Evolutionary conservation across 92 coral and sea anemone genomes (phyloP), one percentile per base, ranked within the genome.

Genomic region (Zoanthus sociatus): DNA sequence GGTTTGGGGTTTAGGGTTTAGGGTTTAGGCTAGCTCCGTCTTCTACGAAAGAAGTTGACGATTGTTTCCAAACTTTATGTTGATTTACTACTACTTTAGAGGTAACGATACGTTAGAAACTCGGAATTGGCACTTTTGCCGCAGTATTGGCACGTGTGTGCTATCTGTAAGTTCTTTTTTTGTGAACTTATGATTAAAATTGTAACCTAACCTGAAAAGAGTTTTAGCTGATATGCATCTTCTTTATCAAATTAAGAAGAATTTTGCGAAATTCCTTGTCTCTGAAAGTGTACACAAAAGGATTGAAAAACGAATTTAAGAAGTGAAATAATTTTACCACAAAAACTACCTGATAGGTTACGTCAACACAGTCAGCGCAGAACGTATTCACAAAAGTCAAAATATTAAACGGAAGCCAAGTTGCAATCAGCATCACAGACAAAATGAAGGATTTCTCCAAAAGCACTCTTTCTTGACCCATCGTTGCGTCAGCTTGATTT

Each of bases 371-470:
- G 44, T 81, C 51, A 7, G 8, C 10, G 20, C 85, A 81, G 13
- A 81, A 81, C 31, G 5, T 81, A 45, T 21, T 17, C 33, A 81
- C 85, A 46, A 81, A 81, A 18, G 85, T 64, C 45, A 81, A 66
- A 20, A 81, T 54, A 48, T 64, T 81, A 15, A 81, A 81, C 13
- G 85, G 85, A 21, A 81, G 85, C 85, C 85, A 81, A 4, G 76
- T 81, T 10, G 33, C 85, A 26, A 81, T 45, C 9, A 81, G 47
- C 31, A 81, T 26, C 55, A 81, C 85, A 20, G 85, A 66, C 21
- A 81, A 73, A 67, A 81, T 67, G 13, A 81, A 81, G 12, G 85
- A 67, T 64, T 81, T 81, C 75, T 66, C 75, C 85, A 81, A 66
- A 20, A 81, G 85, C 30, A 81, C 5, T 5, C 75, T 55, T 44